phyloP scores from a whole-genome alignment of 2,888 invertebrate species.

The Spialia ferax region DNA sequence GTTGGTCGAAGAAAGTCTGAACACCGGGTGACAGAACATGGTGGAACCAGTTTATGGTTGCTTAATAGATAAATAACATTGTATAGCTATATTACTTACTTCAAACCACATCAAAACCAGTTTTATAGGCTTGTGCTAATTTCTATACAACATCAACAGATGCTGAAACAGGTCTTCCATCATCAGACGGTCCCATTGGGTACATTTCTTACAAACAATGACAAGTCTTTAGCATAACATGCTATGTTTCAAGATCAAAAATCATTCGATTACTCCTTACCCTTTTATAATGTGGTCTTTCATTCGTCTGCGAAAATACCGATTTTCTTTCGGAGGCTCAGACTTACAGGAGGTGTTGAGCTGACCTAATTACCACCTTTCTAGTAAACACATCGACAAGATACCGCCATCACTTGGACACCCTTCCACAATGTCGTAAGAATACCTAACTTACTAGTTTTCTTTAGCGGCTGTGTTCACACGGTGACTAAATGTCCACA shows the following conservation, averaged over 20 bases:
- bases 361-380: slow-evolving; percentile 28
- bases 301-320: slow-evolving; percentile 4
- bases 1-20: background rate
- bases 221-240: background rate
- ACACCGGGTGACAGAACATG: background rate
- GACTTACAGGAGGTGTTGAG: too few relatives aligned
- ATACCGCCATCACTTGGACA: slow-evolving; percentile 14
- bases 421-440: slow-evolving; percentile 32
- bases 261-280: background rate
- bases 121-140: background rate
- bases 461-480: slow-evolving; percentile 23
- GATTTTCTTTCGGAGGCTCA: slow-evolving; percentile 12
- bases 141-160: background rate
- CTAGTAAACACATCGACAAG: slow-evolving; percentile 12
- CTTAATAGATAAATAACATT: background rate
- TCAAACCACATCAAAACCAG: slow-evolving; percentile 1
- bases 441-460: slow-evolving; percentile 28
- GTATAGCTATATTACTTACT: too few relatives aligned
- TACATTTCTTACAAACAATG: too few relatives aligned
- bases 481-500: background rate
- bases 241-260: background rate
- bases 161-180: background rate
- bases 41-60: background rate
- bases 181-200: too few relatives aligned
- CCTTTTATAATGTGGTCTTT: background rate